phyloP scores from a whole-genome alignment of 2,888 invertebrate species.

The Limnephilus rhombicus region DNA sequence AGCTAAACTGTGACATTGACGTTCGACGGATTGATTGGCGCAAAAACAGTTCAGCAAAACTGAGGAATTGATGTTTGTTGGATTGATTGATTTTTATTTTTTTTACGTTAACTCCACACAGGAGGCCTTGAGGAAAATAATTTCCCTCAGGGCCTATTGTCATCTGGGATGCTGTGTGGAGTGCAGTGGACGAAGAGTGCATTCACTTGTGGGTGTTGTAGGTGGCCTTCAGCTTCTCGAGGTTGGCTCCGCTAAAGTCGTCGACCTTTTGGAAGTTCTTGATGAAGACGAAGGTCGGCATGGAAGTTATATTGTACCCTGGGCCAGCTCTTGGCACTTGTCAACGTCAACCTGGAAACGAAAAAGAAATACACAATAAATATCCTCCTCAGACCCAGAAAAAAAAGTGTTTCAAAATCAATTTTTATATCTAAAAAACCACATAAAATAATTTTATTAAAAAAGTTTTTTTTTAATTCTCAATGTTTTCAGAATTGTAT shows the following conservation, averaged over 20 bases:
- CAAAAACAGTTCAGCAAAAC: background rate
- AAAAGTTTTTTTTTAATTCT: no score
- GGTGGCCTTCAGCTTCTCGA: constrained; percentile 80
- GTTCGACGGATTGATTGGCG: background rate
- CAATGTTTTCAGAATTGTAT: no score
- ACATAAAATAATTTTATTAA: no score
- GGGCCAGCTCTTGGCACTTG: constrained; percentile 89
- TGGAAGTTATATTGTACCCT: constrained; percentile 87
- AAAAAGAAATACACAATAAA: constrained; percentile 24
- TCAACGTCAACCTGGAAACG: constrained; percentile 89
- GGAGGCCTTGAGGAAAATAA: no score
- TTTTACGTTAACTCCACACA: no score
- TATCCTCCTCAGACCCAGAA: no score
- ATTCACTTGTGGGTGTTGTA: background rate
- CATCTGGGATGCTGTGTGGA: no score
- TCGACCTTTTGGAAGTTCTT: constrained; percentile 83
- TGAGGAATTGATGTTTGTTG: no score
- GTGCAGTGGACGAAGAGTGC: background rate
- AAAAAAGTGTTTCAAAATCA: no score
- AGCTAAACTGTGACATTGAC: background rate
- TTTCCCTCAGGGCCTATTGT: no score
- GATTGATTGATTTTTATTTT: background rate
- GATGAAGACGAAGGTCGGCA: constrained; percentile 94
- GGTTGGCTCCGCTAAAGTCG: constrained; percentile 90
- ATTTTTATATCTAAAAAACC: no score